Base-by-base conservation (phyloP, 1,140 invertebrate species). In the Sycobia sp. region DNA sequence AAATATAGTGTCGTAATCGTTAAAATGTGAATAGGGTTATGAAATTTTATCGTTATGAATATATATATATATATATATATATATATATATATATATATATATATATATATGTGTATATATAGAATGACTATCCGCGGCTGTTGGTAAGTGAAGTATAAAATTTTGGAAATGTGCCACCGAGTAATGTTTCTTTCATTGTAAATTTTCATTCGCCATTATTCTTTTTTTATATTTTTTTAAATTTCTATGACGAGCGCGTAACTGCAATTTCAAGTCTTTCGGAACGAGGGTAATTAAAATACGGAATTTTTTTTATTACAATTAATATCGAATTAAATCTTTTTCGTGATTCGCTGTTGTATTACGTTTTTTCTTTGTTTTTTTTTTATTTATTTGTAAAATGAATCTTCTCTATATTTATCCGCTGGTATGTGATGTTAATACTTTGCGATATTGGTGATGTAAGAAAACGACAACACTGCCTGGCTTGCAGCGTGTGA, bases 121-220 rank as follows among this genome's bases (percentile, higher is more conserved):
- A n/a, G n/a, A n/a, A n/a, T n/a, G n/a, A n/a, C n/a, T n/a, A n/a
- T n/a, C n/a, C n/a, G n/a, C n/a, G n/a, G n/a, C n/a, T n/a, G n/a
- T n/a, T n/a, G n/a, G n/a, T n/a, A n/a, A n/a, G n/a, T n/a, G n/a
- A n/a, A n/a, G n/a, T n/a, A n/a, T n/a, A n/a, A n/a, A n/a, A 65
- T 49, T 54, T 49, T 51, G 66, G 53, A 50, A 66, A 56, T 62
- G 58, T 64, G 65, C 65, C 57, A 60, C 47, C 41, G 62, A 50
- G 49, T 44, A 23, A 62, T 63, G 34, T 44, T 64, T 67, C 29
- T 60, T 62, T 53, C 56, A 63, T 43, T 62, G 54, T 41, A 65
- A 59, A 50, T 47, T 47, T 43, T 60, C 63, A 65, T 75, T 71
- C 53, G 43, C 36, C 51, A 61, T 46, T n/a, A 13, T 60, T 51